Percentiles rank a stretch among this genome's conserved stretches.
Evolutionary conservation across 2,797 vertebrate species (phyloP).

Genomic region (Moxostoma hubbsi): DNA sequence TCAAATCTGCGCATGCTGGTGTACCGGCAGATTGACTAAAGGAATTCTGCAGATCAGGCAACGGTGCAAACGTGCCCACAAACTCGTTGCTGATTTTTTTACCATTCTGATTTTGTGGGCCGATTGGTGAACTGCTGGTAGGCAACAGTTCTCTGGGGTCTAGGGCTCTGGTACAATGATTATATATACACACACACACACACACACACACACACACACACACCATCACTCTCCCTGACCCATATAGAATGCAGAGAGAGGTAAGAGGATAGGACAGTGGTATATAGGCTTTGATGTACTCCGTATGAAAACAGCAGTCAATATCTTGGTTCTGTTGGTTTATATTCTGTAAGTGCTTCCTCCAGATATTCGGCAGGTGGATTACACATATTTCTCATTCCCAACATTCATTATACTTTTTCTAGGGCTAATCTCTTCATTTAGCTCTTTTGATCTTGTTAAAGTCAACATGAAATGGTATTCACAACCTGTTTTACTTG

Average conservation of each 20-base stretch:
- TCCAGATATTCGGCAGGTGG: too few species aligned
- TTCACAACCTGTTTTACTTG: too few species aligned
- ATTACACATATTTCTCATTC: too few species aligned
- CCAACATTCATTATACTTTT: too few species aligned
- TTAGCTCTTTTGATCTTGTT: too few species aligned
- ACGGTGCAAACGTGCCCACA: too few species aligned
- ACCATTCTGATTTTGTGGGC: background rate
- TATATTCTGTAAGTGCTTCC: too few species aligned
- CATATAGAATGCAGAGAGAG: slow-evolving; percentile 50
- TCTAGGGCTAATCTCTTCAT: too few species aligned
- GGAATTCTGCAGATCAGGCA: too few species aligned
- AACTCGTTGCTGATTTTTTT: slow-evolving; percentile 40
- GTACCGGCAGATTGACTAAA: too few species aligned
- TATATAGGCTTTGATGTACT: slow-evolving; percentile 52
- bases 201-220: slow-evolving; percentile 28
- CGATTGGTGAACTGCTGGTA: slow-evolving; percentile 54
- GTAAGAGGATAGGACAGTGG: slow-evolving; percentile 40
- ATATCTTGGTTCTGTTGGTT: background rate
- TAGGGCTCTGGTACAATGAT: slow-evolving; percentile 56
- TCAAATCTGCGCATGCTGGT: too few species aligned
- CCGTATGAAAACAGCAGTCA: slow-evolving; percentile 13
- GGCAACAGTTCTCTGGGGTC: slow-evolving; percentile 56
- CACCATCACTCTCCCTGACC: slow-evolving; percentile 53
- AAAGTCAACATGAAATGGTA: too few species aligned
- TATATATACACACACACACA: slow-evolving; percentile 28